A percentile compares a stretch with the other conserved stretches of the same genome.
phyloP scores from a whole-genome alignment of 2,888 invertebrate genomes.

The Caenorhabditis uteleia region DNA sequence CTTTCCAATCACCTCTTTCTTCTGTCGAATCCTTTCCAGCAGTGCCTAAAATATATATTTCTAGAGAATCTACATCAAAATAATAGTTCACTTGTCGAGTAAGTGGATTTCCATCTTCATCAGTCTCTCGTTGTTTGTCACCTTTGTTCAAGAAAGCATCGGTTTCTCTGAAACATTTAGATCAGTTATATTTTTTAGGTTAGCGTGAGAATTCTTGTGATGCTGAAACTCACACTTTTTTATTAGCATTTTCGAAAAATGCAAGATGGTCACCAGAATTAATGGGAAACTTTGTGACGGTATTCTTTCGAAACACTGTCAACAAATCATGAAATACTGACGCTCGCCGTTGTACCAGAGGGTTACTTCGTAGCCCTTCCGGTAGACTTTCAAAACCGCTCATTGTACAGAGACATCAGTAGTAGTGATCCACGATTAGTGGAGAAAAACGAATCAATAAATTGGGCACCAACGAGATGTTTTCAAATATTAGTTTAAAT shows the following conservation, averaged over 20 bases:
- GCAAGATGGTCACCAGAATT: slow-evolving; percentile 6
- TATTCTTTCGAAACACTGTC: slow-evolving; percentile 66
- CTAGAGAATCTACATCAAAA: background rate
- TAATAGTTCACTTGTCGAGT: slow-evolving; percentile 55
- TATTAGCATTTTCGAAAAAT: background rate
- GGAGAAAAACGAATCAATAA: too few relatives aligned
- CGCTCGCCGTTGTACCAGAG: slow-evolving; percentile 54
- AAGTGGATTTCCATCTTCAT: slow-evolving; percentile 66
- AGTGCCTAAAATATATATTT: slow-evolving; percentile 47
- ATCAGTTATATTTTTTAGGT: background rate
- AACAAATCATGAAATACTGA: slow-evolving; percentile 66
- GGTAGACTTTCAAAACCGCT: slow-evolving; percentile 43
- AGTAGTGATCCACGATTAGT: too few relatives aligned
- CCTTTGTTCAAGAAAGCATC: slow-evolving; percentile 58
- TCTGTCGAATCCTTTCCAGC: slow-evolving; percentile 70
- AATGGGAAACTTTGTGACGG: slow-evolving; percentile 16
- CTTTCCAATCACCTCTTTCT: slow-evolving; percentile 71
- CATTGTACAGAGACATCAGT: slow-evolving; percentile 5
- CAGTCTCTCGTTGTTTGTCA: slow-evolving; percentile 60
- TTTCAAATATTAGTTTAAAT: too few relatives aligned
- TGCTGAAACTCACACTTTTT: slow-evolving; percentile 1
- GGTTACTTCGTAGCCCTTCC: slow-evolving; percentile 42
- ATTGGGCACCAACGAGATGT: too few relatives aligned
- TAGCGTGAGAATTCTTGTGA: background rate
- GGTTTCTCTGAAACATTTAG: slow-evolving; percentile 59